These are phyloP conservation scores for Suncus etruscus DNA, from an alignment of 2,113 vertebrate species.

Conservation along the genomic window DNA sequence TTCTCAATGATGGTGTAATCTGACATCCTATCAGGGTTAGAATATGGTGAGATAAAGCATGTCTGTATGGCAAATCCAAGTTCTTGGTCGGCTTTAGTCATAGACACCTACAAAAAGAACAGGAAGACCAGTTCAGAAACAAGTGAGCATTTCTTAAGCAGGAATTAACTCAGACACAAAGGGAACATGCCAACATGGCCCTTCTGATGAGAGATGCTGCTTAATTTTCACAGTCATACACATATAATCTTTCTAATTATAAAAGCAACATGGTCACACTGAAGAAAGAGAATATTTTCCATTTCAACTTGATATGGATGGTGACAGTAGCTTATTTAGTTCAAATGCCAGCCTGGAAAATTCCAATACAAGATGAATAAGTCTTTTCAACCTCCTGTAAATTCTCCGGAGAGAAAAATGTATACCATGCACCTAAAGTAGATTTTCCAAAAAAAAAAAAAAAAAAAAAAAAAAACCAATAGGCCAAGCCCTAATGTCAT, in stretches of 20 bases:
- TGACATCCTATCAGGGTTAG: conserved; percentile 88
- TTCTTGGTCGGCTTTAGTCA: conserved; percentile 91
- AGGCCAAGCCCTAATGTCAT: not conserved
- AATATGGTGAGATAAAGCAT: conserved; percentile 92
- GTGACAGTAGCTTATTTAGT: conserved; percentile 43
- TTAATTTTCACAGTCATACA: conserved; percentile 28
- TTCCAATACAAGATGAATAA: conserved; percentile 70
- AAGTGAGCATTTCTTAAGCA: not conserved
- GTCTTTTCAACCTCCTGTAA: conserved; percentile 57
- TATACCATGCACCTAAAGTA: not conserved
- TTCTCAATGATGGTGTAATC: conserved; percentile 95
- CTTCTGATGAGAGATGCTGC: not conserved
- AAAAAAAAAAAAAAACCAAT: conserved; percentile 24
- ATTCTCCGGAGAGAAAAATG: conserved; percentile 61
- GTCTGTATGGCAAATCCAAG: conserved; percentile 94
- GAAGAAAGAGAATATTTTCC: conserved; percentile 43
- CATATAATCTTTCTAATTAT: not conserved
- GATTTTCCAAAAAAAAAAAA: conserved; percentile 65
- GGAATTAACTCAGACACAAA: not conserved
- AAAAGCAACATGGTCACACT: not conserved
- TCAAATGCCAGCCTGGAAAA: conserved; percentile 63
- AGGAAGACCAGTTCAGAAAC: conserved; percentile 62
- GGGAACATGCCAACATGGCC: not conserved
- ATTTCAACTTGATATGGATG: conserved; percentile 69
- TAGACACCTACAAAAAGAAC: conserved; percentile 89